These are phyloP conservation scores for Platycheirus albimanus DNA, from an alignment of 2,888 invertebrate species.

Conservation along the genomic window DNA sequence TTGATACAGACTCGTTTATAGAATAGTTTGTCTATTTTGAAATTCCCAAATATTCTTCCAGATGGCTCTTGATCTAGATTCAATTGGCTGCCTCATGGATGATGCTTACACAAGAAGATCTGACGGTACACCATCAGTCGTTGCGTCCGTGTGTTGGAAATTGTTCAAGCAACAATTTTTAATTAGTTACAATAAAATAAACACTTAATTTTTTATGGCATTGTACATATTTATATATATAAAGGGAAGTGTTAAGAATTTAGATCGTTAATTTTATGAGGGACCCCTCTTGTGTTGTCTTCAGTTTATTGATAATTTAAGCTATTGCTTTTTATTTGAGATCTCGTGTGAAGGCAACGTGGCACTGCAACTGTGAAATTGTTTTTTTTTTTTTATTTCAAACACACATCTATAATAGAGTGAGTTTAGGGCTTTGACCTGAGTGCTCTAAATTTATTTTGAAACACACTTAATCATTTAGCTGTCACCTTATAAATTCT, in stretches of 20 bases:
- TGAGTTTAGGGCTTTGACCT: too few species aligned
- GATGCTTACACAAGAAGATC: conserved; percentile 1
- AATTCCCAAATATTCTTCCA: conserved; percentile 30
- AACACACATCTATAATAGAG: too few species aligned
- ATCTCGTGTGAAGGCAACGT: too few species aligned
- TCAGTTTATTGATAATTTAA: too few species aligned
- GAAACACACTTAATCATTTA: too few species aligned
- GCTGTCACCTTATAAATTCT: too few species aligned
- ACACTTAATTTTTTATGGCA: neutral
- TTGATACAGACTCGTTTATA: conserved; percentile 24
- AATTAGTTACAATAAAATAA: conserved; percentile 27
- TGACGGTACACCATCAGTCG: neutral
- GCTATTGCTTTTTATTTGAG: too few species aligned
- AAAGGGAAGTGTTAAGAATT: neutral
- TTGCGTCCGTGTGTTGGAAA: conserved; percentile 2
- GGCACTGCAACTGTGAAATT: too few species aligned
- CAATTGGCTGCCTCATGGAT: neutral
- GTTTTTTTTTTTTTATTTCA: too few species aligned
- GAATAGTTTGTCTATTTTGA: conserved; percentile 45
- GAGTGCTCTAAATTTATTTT: too few species aligned
- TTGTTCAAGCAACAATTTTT: neutral
- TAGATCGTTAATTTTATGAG: neutral
- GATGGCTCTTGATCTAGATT: conserved; percentile 5
- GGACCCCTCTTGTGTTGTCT: too few species aligned
- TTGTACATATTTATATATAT: too few species aligned